These are phyloP conservation scores for Calameuta idolon DNA, from an alignment of 2,888 invertebrate genomes.

Conservation along the genomic window DNA sequence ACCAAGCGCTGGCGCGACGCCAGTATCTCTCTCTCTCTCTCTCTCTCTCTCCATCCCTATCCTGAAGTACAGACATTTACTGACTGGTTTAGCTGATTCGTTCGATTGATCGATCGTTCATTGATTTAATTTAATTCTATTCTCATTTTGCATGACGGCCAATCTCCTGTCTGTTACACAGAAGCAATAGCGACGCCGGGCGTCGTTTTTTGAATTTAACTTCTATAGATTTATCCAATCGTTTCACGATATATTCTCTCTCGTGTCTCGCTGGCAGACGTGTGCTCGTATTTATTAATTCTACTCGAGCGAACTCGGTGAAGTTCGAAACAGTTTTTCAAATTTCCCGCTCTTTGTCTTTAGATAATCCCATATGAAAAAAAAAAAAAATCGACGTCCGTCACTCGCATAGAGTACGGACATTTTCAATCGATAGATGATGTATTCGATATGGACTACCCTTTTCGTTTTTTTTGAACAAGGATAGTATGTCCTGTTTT, in stretches of 20 bases:
- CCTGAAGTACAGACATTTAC: constrained; percentile 24
- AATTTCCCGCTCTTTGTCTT: constrained; percentile 22
- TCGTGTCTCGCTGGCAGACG: too few species aligned
- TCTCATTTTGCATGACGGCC: constrained; percentile 27
- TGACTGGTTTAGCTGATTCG: neutral
- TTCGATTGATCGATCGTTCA: constrained; percentile 2
- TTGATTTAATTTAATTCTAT: constrained; percentile 34
- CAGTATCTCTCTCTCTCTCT: constrained; percentile 32
- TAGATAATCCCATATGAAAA: constrained; percentile 36
- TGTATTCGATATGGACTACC: too few species aligned
- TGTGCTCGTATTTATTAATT: too few species aligned
- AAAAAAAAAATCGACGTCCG: constrained; percentile 29
- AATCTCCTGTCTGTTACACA: constrained; percentile 32
- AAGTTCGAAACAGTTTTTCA: constrained; percentile 31
- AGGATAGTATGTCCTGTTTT: too few species aligned
- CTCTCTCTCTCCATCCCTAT: constrained; percentile 26
- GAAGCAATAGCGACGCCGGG: too few species aligned
- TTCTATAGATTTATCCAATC: too few species aligned
- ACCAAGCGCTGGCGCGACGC: constrained; percentile 1
- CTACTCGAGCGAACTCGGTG: too few species aligned
- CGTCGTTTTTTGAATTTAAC: too few species aligned
- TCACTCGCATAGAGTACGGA: neutral
- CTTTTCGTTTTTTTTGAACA: too few species aligned
- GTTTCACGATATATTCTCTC: too few species aligned
- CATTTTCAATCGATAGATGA: too few species aligned